Percentiles rank a stretch among this genome's conserved stretches.
Conservation (phyloP, 2,888 invertebrate species). For the Drosophila paracracens region DNA sequence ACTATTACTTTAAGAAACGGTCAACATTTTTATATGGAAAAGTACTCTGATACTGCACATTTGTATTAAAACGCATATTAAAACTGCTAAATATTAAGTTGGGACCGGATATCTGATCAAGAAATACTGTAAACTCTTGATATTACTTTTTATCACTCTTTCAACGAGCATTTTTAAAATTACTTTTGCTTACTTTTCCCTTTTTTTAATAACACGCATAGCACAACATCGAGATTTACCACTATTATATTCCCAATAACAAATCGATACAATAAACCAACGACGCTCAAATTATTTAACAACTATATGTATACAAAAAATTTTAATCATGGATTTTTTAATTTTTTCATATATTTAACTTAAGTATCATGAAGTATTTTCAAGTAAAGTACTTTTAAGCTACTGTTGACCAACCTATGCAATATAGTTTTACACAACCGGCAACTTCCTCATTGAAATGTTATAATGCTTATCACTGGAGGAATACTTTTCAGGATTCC, state of each 20-base stretch:
- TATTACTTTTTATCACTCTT: neutral
- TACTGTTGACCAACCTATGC: neutral
- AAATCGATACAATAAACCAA: neutral
- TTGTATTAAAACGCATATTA: neutral
- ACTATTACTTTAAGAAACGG: neutral
- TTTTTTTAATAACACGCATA: neutral
- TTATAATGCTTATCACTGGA: neutral
- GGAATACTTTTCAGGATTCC: constrained; percentile 2
- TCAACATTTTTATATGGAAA: neutral
- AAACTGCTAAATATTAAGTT: neutral
- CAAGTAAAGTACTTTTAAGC: neutral
- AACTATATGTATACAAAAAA: neutral
- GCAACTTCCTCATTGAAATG: neutral
- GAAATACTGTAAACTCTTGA: neutral
- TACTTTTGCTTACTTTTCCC: neutral
- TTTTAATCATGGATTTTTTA: neutral
- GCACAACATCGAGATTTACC: neutral
- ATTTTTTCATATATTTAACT: neutral
- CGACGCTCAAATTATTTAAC: neutral
- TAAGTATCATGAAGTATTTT: neutral
- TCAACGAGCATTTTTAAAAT: neutral
- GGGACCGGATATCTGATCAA: neutral
- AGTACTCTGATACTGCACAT: neutral
- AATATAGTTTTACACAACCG: neutral
- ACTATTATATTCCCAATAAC: neutral